A percentile compares a stretch with the other conserved stretches of the same genome.
phyloP scores from a whole-genome alignment of 2,113 vertebrate genomes.

The Hassar affinis region DNA sequence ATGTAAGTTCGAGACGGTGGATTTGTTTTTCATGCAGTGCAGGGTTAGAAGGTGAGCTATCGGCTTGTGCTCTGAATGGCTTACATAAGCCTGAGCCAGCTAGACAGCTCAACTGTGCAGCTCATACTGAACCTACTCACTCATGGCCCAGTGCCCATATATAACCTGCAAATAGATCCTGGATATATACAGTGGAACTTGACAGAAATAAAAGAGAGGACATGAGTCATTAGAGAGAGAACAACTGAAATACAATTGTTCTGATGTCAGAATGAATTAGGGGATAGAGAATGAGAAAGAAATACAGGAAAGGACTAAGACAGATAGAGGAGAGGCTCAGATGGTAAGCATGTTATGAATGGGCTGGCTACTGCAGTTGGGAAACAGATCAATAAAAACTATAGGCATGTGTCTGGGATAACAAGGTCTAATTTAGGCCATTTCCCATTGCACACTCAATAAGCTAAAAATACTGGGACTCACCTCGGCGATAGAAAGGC shows the following conservation, averaged over 20 bases:
- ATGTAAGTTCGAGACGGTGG: conserved; percentile 35
- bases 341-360: conserved; percentile 22
- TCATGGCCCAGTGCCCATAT: not conserved
- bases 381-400: conserved; percentile 38
- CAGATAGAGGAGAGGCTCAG: not conserved
- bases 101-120: conserved; percentile 17
- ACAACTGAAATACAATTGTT: not conserved
- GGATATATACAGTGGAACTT: not conserved
- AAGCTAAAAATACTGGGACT: conserved; percentile 41
- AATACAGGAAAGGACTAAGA: not conserved
- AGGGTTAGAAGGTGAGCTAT: conserved; percentile 34
- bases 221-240: not conserved
- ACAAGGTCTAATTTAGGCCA: conserved; percentile 42
- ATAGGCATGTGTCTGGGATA: conserved; percentile 34
- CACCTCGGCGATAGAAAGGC: not conserved
- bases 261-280: not conserved
- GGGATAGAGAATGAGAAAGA: not conserved
- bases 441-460: conserved; percentile 37
- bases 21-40: conserved; percentile 31
- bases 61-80: not conserved
- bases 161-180: not conserved
- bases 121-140: not conserved
- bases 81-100: conserved; percentile 38
- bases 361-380: conserved; percentile 2
- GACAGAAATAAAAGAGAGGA: not conserved